Percentiles rank a stretch among this genome's conserved stretches.
These are phyloP conservation scores for Perca flavescens DNA, from an alignment of 2,113 vertebrate species.

Conservation along the genomic window DNA sequence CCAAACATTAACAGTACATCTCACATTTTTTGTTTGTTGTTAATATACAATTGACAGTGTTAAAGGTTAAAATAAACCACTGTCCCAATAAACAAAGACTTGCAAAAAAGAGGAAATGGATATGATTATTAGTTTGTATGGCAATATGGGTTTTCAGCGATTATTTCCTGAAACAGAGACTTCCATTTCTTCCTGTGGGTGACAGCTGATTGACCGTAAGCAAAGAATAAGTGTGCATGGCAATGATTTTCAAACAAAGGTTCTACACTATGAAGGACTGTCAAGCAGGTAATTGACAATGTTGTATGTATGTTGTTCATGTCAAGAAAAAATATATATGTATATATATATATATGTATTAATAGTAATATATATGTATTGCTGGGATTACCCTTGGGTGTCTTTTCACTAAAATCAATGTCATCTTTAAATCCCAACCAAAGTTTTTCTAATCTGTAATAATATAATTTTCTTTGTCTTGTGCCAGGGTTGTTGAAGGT, in stretches of 20 bases:
- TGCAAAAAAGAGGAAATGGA: background rate
- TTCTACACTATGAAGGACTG: background rate
- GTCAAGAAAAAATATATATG: constrained; percentile 3
- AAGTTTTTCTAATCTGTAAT: background rate
- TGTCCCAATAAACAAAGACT: background rate
- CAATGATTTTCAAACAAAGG: constrained; percentile 8
- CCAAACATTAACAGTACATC: background rate
- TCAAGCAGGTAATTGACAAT: constrained; percentile 1
- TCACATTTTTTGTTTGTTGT: background rate
- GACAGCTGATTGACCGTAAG: background rate
- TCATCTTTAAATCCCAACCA: background rate
- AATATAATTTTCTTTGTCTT: background rate
- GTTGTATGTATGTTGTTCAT: background rate
- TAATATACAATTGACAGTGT: background rate
- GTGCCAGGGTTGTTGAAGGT: background rate
- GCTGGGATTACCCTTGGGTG: background rate
- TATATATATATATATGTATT: no score
- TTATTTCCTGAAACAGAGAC: background rate
- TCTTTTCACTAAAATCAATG: background rate
- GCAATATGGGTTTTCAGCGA: background rate
- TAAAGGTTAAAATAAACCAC: background rate
- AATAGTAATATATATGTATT: no score
- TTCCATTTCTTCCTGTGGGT: constrained; percentile 1
- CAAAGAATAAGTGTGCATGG: constrained; percentile 4
- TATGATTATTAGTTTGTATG: background rate